Evolutionary conservation across 1,140 invertebrate genomes (phyloP).

Genomic region (Megathymus violae): DNA sequence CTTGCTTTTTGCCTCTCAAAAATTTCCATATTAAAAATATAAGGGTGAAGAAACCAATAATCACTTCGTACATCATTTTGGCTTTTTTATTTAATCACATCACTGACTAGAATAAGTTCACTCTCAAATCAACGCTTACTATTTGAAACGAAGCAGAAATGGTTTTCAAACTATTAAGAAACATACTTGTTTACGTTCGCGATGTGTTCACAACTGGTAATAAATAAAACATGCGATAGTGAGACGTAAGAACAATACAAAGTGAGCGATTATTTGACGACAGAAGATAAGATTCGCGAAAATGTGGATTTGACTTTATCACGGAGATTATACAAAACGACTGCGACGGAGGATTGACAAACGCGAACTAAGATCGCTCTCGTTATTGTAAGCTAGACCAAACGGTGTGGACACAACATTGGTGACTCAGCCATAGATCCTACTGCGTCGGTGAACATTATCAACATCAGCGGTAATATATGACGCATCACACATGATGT

Average conservation of each 20-base stretch:
- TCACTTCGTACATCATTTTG: slow-evolving; percentile 69
- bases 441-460: slow-evolving; percentile 69
- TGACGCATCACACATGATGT: slow-evolving; percentile 64
- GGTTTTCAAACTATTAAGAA: slow-evolving; percentile 53
- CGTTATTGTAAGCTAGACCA: slow-evolving; percentile 50
- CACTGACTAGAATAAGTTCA: slow-evolving; percentile 67
- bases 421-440: slow-evolving; percentile 70
- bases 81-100: slow-evolving; percentile 59
- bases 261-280: slow-evolving; percentile 17
- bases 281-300: slow-evolving; percentile 12
- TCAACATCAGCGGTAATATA: slow-evolving; percentile 53
- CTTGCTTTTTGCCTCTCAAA: slow-evolving; percentile 42
- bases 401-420: slow-evolving; percentile 41
- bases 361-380: slow-evolving; percentile 51
- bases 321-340: slow-evolving; percentile 43
- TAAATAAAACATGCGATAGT: slow-evolving; percentile 36
- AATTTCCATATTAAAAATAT: slow-evolving; percentile 67
- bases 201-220: slow-evolving; percentile 31
- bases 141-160: slow-evolving; percentile 56
- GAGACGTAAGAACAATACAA: slow-evolving; percentile 25
- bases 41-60: slow-evolving; percentile 60
- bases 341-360: slow-evolving; percentile 47
- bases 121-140: slow-evolving; percentile 49
- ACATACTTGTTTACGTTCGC: slow-evolving; percentile 47
- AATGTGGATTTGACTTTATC: slow-evolving; percentile 26